Percentiles rank a stretch among this genome's conserved stretches.
phyloP scores from a whole-genome alignment of 2,113 vertebrate species.

The Rhipidura dahli region DNA sequence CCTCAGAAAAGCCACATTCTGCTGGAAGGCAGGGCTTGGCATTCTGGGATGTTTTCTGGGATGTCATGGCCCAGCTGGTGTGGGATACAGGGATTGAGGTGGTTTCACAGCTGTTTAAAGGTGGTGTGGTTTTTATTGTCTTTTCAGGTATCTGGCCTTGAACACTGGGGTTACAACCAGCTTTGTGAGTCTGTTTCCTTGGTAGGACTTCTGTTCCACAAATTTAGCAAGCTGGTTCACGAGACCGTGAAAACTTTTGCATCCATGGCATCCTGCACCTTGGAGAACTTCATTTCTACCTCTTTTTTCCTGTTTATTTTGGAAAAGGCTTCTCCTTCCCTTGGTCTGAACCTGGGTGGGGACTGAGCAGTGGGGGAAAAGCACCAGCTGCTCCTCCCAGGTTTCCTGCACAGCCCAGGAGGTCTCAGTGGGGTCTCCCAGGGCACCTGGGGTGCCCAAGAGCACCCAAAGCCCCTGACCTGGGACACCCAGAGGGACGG shows the following conservation, averaged over 20 bases:
- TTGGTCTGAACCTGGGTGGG: neutral
- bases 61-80: rapidly evolving
- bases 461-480: neutral
- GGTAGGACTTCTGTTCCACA: neutral
- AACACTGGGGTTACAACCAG: neutral
- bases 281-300: neutral
- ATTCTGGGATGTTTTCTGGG: neutral
- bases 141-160: neutral
- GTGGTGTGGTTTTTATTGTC: neutral
- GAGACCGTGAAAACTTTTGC: neutral
- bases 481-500: rapidly evolving
- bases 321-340: neutral
- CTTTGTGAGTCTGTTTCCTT: neutral
- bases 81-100: neutral
- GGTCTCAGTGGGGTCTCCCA: neutral
- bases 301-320: neutral
- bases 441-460: neutral
- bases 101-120: neutral
- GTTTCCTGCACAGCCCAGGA: neutral
- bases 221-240: neutral
- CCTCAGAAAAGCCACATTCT: neutral
- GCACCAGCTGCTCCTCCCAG: neutral
- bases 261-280: neutral
- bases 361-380: neutral
- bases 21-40: neutral